phyloP scores from a whole-genome alignment of 2,888 invertebrate species.

The Parnassius glacialis region DNA sequence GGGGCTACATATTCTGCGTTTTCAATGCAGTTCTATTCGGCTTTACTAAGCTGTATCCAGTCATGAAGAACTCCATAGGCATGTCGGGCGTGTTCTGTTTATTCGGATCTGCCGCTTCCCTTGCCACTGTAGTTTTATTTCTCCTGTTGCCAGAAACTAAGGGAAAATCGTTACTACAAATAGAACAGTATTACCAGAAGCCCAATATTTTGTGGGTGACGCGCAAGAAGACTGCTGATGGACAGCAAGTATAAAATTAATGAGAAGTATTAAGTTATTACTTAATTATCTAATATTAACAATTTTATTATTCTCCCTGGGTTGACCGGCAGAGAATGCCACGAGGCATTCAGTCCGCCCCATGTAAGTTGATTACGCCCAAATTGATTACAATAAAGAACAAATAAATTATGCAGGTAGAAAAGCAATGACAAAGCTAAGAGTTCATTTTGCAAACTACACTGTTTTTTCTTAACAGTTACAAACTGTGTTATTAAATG shows the following conservation, averaged over 20 bases:
- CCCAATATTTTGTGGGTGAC: constrained; percentile 83
- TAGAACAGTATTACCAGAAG: constrained; percentile 89
- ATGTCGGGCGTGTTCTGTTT: constrained; percentile 85
- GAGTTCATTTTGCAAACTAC: constrained; percentile 1
- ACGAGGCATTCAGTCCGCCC: too few relatives aligned
- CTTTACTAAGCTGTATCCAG: constrained; percentile 86
- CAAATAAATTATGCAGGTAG: too few relatives aligned
- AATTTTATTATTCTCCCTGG: too few relatives aligned
- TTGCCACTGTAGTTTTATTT: constrained; percentile 84
- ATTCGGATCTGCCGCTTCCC: constrained; percentile 83
- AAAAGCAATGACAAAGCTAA: neutral
- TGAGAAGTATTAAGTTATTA: constrained; percentile 15
- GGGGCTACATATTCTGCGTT: constrained; percentile 86
- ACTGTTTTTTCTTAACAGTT: neutral
- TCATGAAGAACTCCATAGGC: constrained; percentile 81
- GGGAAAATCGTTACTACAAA: constrained; percentile 85
- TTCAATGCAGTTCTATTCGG: constrained; percentile 86
- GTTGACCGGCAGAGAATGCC: too few relatives aligned
- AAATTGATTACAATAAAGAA: too few relatives aligned
- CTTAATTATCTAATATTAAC: neutral
- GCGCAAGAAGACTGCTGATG: constrained; percentile 58
- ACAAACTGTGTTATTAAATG: neutral
- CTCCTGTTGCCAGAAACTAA: constrained; percentile 88
- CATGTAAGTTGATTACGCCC: too few relatives aligned
- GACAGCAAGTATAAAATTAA: constrained; percentile 51